Evolutionary conservation across 2,113 vertebrate species (phyloP), one percentile per base, ranked within the genome.

Genomic region (Tachysurus fulvidraco): DNA sequence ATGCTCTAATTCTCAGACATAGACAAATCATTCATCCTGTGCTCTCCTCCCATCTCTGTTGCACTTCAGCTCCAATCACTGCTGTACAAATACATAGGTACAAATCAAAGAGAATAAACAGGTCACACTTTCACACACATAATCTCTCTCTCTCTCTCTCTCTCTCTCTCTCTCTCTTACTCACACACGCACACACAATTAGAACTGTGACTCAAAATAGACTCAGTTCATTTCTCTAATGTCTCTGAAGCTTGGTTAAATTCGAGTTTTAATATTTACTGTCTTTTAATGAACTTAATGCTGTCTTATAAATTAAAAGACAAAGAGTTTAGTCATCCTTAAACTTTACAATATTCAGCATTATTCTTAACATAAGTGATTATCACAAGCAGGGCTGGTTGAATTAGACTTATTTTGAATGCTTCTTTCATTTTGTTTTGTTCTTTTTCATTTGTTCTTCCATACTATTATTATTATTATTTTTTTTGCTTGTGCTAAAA

Each of bases 21-120:
- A 28, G 54, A 74, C 23, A 41, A 23, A 62, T 74, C 28, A 14
- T 36, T 41, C 67, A 41, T 25, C 54, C 14, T 84, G 52, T 74
- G 30, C 57, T 78, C n/a, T 83, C 62, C n/a, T 55, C 5, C 74
- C 54, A 52, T 69, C 50, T 85, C 92, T 91, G 87, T 65, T 84
- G 87, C 52, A 84, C 88, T 44, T 69, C 59, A 64, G 44, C 85
- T 69, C 73, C 84, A 86, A 83, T 86, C 67, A 84, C 77, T 64
- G 28, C 50, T 67, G 25, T 88, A 50, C 86, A 85, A 86, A 89
- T 85, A 74, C 81, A 87, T 16, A 91, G 83, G 87, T 88, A 89
- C 50, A 69, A 83, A 83, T 19, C 52, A 86, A 21, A 77, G 30
- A 76, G 28, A 84, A 62, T 36, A 88, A 55, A 81, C 44, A 50